Evolutionary conservation across 1,140 invertebrate species (phyloP), one percentile per base, ranked within the genome.

Genomic region (Acromyrmex charruanus): DNA sequence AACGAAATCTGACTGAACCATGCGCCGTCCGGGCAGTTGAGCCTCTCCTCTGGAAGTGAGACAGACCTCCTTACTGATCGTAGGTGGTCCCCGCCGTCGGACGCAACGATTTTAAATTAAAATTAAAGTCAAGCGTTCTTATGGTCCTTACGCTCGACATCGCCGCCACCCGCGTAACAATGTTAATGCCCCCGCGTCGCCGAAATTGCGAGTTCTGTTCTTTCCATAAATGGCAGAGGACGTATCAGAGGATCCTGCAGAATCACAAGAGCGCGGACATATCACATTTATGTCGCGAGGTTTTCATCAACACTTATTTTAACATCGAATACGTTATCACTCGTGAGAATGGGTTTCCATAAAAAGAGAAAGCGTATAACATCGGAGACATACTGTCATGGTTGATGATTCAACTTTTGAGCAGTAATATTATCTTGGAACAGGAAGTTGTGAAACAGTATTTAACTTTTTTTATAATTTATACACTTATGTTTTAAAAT

Each of bases 71-170:
- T 89, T 89, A 82, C 85, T 87, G 90, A 90, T 94, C 93, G 93
- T 95, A 94, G 94, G 94, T 95, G 94, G 94, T 95, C 94, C 88
- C 88, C 68, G 75, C 87, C 87, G 89, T 92, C 88, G 91, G 90
- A 89, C 84, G 90, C 91, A 93, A 93, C 89, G 91, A 94, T 94
- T 95, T 94, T 94, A 95, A 95, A 95, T 95, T 94, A 95, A 95
- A 95, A 95, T 94, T 95, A 94, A 94, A 94, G 90, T 93, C 91
- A 91, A 90, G 92, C 86, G 79, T 90, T 93, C 94, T 94, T 93
- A 93, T 87, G 91, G 79, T 88, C 88, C 91, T 81, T 90, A 84
- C 87, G 88, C 81, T 86, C 89, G 90, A 93, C 90, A 93, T 91
- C 92, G 59, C 89, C 80, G 91, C 93, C 93, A 94, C 92, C 93